Evolutionary conservation across 2,113 vertebrate species (phyloP).

Genomic region (Oryzias woworae): DNA sequence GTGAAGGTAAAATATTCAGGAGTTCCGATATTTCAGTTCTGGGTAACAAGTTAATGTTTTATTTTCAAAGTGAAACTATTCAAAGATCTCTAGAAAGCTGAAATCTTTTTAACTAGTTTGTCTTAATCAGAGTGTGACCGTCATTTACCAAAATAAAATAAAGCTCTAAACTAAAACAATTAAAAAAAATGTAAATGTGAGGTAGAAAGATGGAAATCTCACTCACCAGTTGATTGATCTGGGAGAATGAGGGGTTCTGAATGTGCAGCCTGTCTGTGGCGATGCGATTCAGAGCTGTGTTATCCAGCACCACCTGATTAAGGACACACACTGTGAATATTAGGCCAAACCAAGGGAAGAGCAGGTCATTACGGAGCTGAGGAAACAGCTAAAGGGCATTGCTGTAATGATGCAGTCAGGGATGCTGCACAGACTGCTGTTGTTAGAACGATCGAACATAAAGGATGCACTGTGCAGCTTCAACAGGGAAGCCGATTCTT

Average conservation of each 20-base stretch:
- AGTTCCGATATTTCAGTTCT: too few relatives aligned
- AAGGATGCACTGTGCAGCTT: slow-evolving; percentile 47
- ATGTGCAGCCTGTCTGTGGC: slow-evolving; percentile 95
- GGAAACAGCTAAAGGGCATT: slow-evolving; percentile 21
- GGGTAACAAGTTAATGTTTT: too few relatives aligned
- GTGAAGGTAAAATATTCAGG: not conserved
- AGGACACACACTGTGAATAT: slow-evolving; percentile 16
- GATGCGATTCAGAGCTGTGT: slow-evolving; percentile 93
- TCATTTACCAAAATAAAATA: not conserved
- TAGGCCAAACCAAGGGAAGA: slow-evolving; percentile 11
- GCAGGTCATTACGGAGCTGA: slow-evolving; percentile 18
- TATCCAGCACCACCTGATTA: slow-evolving; percentile 93
- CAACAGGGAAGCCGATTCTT: slow-evolving; percentile 57
- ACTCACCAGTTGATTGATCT: slow-evolving; percentile 98
- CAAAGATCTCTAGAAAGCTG: too few relatives aligned
- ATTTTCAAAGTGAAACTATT: too few relatives aligned
- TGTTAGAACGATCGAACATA: slow-evolving; percentile 44
- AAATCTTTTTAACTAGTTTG: slow-evolving; percentile 47
- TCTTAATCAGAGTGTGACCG: slow-evolving; percentile 14
- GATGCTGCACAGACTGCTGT: slow-evolving; percentile 47
- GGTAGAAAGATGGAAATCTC: not conserved
- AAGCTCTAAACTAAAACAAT: not conserved
- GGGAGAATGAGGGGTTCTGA: slow-evolving; percentile 95
- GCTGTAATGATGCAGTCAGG: slow-evolving; percentile 30
- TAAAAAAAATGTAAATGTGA: not conserved